A percentile compares a stretch with the other conserved stretches of the same genome.
Evolutionary conservation across 2,797 vertebrate genomes (phyloP).

Genomic region (Hirundo rustica): DNA sequence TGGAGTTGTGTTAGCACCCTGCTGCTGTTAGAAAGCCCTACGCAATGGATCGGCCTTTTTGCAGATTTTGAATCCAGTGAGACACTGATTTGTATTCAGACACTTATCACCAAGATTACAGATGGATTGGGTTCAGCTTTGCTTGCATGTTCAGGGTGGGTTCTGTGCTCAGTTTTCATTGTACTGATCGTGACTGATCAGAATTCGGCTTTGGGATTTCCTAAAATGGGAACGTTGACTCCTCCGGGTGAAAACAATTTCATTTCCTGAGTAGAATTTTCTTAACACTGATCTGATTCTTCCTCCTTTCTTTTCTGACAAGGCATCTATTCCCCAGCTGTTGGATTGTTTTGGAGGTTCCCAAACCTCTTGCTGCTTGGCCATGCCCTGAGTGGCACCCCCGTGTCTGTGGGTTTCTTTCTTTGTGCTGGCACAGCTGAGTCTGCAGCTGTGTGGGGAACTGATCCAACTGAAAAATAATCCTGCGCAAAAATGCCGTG

Average conservation of each 20-base stretch:
- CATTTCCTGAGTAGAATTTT: not conserved
- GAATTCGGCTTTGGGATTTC: not conserved
- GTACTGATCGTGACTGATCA: not conserved
- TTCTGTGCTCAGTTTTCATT: not conserved
- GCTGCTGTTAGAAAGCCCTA: not conserved
- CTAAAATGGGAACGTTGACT: rapidly evolving
- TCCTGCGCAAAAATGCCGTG: not conserved
- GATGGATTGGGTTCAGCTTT: not conserved
- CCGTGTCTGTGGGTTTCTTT: not conserved
- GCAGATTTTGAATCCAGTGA: not conserved
- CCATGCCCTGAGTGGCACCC: not conserved
- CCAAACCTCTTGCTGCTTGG: not conserved
- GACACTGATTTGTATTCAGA: not conserved
- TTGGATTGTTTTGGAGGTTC: not conserved
- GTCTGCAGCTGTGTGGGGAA: not conserved
- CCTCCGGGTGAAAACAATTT: not conserved
- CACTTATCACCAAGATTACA: not conserved
- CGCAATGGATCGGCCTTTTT: not conserved
- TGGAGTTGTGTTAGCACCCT: not conserved
- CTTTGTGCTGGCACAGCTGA: conserved; percentile 38
- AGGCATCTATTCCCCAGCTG: not conserved
- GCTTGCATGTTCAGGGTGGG: not conserved
- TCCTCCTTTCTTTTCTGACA: not conserved
- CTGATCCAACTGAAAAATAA: conserved; percentile 22
- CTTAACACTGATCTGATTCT: not conserved